Percentiles rank a stretch among this genome's conserved stretches.
Evolutionary conservation across 2,888 invertebrate genomes (phyloP).

Genomic region (Anthophora plumipes): DNA sequence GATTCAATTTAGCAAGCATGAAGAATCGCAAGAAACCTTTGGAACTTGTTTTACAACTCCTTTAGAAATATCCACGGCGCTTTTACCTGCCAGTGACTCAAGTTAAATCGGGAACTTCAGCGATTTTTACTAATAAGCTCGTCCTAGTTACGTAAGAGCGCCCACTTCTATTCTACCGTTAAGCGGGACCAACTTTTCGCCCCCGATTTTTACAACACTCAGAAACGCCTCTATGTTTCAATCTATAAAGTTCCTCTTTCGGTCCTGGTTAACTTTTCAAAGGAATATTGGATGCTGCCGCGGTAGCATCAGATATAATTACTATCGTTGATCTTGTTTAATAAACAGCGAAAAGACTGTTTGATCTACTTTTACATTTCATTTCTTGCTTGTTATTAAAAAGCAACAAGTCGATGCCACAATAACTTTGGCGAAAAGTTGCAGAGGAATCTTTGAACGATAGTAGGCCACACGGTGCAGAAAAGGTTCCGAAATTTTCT

Average conservation of each 20-base stretch:
- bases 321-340: neutral
- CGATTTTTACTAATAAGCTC: conserved; percentile 65
- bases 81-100: conserved; percentile 17
- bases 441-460: no score
- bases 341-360: neutral
- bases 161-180: conserved; percentile 14
- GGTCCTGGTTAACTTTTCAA: conserved; percentile 19
- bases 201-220: conserved; percentile 45
- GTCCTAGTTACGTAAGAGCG: conserved; percentile 42
- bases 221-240: conserved; percentile 15
- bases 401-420: no score
- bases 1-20: conserved; percentile 44
- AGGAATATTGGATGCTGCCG: conserved; percentile 8
- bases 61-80: conserved; percentile 34
- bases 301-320: neutral
- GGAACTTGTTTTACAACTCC: conserved; percentile 37
- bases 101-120: conserved; percentile 48
- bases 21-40: conserved; percentile 41
- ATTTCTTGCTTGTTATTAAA: neutral
- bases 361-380: neutral
- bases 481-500: no score
- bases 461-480: no score
- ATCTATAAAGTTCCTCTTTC: neutral
- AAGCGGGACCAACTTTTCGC: conserved; percentile 44
- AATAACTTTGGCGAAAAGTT: no score